These are phyloP conservation scores for Apodemia duryi DNA, from an alignment of 2,888 invertebrate species.

Conservation along the genomic window DNA sequence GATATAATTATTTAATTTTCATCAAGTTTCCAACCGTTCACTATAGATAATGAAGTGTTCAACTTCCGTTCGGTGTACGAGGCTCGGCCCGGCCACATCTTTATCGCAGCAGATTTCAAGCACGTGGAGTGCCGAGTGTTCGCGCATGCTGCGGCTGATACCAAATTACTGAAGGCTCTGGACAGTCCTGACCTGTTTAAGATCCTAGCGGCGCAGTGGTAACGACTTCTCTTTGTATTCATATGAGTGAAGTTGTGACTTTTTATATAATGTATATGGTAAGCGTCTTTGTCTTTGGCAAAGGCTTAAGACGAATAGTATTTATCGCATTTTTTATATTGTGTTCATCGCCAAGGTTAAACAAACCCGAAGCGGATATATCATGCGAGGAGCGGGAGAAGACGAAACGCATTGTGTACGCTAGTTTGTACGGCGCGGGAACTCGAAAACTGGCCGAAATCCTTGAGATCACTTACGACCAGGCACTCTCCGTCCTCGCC, in stretches of 20 bases:
- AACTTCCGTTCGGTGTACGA: slow-evolving; percentile 57
- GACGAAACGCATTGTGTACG: slow-evolving; percentile 73
- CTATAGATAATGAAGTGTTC: slow-evolving; percentile 28
- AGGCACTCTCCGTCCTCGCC: slow-evolving; percentile 48
- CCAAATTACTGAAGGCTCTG: slow-evolving; percentile 45
- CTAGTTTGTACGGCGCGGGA: slow-evolving; percentile 73
- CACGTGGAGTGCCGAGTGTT: slow-evolving; percentile 75
- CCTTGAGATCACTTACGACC: slow-evolving; percentile 48
- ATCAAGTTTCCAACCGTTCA: background rate
- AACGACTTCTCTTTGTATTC: background rate
- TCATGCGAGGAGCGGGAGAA: slow-evolving; percentile 57
- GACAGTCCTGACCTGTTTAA: slow-evolving; percentile 54
- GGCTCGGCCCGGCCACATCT: slow-evolving; percentile 41
- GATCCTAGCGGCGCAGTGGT: slow-evolving; percentile 62
- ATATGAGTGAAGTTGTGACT: too few relatives aligned
- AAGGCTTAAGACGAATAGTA: background rate
- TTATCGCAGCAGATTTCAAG: slow-evolving; percentile 70
- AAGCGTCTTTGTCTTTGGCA: too few relatives aligned
- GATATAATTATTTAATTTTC: too few relatives aligned
- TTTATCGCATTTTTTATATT: background rate
- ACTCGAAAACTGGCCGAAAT: slow-evolving; percentile 57
- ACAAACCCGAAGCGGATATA: slow-evolving; percentile 43
- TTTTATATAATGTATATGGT: too few relatives aligned
- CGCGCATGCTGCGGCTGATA: slow-evolving; percentile 60
- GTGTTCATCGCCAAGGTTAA: slow-evolving; percentile 43